Conservation (phyloP, 1,140 invertebrate genomes). For the Lepidurus couesii region DNA sequence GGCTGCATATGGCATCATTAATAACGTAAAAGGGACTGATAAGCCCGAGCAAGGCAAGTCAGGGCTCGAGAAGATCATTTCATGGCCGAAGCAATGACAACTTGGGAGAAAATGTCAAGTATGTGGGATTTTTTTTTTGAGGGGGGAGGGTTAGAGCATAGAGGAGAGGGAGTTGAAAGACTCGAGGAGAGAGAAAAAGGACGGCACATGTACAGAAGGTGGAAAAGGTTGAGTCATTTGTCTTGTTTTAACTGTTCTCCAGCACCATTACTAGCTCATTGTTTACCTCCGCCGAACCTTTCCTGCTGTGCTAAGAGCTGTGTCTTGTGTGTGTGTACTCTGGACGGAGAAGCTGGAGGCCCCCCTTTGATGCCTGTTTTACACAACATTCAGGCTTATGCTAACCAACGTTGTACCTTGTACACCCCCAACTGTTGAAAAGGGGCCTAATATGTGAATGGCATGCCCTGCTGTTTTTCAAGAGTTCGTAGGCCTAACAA, state of each 20-base stretch:
- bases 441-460: not conserved
- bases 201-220: not conserved
- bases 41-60: not conserved
- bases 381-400: not conserved
- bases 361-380: conserved; percentile 14
- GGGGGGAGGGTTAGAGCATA: not conserved
- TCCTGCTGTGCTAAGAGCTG: not conserved
- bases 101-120: conserved; percentile 1
- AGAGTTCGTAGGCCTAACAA: conserved; percentile 18
- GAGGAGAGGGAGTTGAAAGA: not conserved
- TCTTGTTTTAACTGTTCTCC: conserved; percentile 15
- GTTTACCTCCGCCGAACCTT: not conserved
- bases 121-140: not conserved
- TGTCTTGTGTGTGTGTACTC: not conserved
- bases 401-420: not conserved
- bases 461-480: not conserved
- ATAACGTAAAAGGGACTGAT: not conserved
- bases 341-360: not conserved
- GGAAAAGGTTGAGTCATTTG: conserved; percentile 22
- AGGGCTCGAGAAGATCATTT: not conserved
- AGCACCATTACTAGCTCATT: conserved; percentile 13
- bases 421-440: conserved; percentile 3
- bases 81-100: not conserved
- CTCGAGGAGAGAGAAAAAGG: not conserved
- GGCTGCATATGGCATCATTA: conserved; percentile 3